Base-by-base conservation (phyloP, 2,888 invertebrate species). In the Pheosia tremula region DNA sequence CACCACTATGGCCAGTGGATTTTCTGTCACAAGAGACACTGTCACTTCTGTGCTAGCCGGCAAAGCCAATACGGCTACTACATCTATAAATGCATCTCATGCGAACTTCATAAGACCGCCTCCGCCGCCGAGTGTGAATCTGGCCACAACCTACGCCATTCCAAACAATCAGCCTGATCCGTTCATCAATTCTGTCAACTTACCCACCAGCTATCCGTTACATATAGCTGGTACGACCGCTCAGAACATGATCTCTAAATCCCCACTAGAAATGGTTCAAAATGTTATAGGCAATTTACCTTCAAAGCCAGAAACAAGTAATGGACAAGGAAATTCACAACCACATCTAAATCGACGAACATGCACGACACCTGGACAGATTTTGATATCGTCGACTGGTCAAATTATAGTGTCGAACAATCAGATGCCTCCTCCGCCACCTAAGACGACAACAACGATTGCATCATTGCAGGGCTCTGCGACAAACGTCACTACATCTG, bases 31-130 rank as follows among this genome's bases (percentile, higher is more conserved):
- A 47, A 95, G 97, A 71, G 97, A 97, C 81, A 97, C 97, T 0
- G 96, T 97, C 36, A 97, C 97, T 0, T 97, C 96, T 0, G 97
- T 97, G 3, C 85, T 97, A 66, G 97, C 97, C 3, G 97, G 97
- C 4, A 94, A 96, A 82, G 95, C 97, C 0, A 96, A 96, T 74
- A 97, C 97, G 0, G 96, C 96, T 0, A 96, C 97, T 0, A 96
- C 97, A 0, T 96, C 97, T 0, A 95, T 96, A 39, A 96, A 96
- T 73, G 95, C 95, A 41, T 94, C 95, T 5, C 91, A 90, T 67
- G 94, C 77, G 60, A 94, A 82, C 78, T 93, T 87, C 63, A 72
- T 89, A 8, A 75, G 92, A 77, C 95, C 78, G 68, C 87, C 91
- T 4, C 91, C 90, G 0, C 86, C 93, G 63, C 87, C 91, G 60